phyloP scores from a whole-genome alignment of 2,113 vertebrate species.

The Apistogramma diplotaenia region DNA sequence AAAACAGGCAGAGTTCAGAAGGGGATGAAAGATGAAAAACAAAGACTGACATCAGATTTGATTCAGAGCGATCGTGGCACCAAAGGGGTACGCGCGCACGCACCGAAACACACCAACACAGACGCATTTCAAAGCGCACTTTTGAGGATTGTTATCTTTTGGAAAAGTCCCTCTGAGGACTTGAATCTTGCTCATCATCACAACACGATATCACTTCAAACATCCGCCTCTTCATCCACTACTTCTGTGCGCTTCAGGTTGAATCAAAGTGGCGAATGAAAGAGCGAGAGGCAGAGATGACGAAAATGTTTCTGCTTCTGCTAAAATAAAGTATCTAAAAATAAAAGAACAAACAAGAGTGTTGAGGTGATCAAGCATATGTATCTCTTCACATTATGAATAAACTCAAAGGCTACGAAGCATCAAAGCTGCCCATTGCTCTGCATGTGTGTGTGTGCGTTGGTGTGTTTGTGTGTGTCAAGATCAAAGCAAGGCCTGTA shows the following conservation, averaged over 20 bases:
- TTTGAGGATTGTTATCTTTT: conserved; percentile 44
- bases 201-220: conserved; percentile 24
- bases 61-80: neutral
- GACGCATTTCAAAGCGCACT: conserved; percentile 31
- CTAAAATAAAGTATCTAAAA: conserved; percentile 1
- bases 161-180: conserved; percentile 17
- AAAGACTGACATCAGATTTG: conserved; percentile 30
- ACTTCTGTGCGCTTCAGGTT: neutral
- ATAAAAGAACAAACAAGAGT: neutral
- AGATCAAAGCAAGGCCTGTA: conserved; percentile 67
- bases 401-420: conserved; percentile 39
- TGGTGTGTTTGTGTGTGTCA: conserved; percentile 16
- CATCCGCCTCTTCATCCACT: conserved; percentile 2
- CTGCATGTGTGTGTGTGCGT: neutral
- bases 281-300: neutral
- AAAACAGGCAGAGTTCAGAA: conserved; percentile 22
- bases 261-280: conserved; percentile 9
- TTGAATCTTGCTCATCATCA: conserved; percentile 39
- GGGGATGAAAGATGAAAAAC: conserved; percentile 30
- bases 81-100: neutral
- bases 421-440: conserved; percentile 49
- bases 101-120: neutral
- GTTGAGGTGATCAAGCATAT: neutral
- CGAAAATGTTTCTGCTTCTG: neutral
- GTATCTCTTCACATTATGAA: conserved; percentile 12